Evolutionary conservation across 2,797 vertebrate genomes (phyloP).

Genomic region (Muscicapa comitata): DNA sequence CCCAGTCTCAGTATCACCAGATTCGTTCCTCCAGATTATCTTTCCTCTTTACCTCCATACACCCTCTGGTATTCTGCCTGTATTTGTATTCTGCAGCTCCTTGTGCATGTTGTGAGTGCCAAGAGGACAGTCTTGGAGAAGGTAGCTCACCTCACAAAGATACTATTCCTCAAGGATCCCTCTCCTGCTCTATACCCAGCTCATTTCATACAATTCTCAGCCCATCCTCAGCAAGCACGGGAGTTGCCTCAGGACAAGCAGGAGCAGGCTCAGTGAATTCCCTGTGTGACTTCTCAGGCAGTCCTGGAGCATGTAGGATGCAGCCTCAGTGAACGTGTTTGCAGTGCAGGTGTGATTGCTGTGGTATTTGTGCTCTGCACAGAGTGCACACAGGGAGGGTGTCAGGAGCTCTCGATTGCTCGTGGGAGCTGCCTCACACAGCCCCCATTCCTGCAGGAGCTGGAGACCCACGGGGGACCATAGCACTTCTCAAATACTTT

Average conservation of each 20-base stretch:
- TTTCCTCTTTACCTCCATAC: neutral
- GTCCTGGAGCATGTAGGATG: rapidly evolving
- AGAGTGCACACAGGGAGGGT: neutral
- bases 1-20: neutral
- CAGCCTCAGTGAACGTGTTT: neutral
- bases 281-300: neutral
- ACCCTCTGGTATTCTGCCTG: neutral
- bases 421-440: rapidly evolving
- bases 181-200: neutral
- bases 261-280: neutral
- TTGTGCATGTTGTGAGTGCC: neutral
- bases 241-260: neutral
- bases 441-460: neutral
- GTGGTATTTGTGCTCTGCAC: neutral
- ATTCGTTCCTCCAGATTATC: neutral
- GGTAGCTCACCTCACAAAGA: neutral
- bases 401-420: neutral
- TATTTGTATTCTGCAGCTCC: neutral
- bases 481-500: neutral
- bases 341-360: neutral
- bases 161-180: neutral
- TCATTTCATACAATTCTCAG: neutral
- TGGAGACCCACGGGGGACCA: neutral
- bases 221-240: rapidly evolving
- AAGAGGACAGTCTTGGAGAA: neutral